Conservation (phyloP, 2,113 vertebrate species). For the Gadus macrocephalus region DNA sequence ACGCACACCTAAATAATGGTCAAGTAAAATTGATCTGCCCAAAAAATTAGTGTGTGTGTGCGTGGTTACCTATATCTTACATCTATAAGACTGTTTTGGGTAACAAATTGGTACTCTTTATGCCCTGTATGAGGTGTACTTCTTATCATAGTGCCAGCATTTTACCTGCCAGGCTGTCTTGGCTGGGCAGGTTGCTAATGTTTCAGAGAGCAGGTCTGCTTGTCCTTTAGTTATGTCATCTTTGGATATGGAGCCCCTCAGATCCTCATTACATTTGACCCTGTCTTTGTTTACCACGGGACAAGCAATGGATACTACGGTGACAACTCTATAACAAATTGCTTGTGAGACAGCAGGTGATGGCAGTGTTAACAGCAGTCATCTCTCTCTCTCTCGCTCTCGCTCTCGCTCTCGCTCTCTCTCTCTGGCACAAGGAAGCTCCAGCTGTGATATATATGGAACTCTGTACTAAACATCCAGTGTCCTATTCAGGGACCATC, state of each 20-base stretch:
- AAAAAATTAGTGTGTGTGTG: conserved; percentile 47
- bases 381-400: conserved; percentile 16
- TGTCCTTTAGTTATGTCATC: conserved; percentile 52
- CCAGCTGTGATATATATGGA: conserved; percentile 59
- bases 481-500: conserved; percentile 55
- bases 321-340: conserved; percentile 71
- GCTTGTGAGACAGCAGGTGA: conserved; percentile 65
- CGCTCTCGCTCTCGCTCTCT: too few relatives aligned
- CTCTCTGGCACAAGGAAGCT: conserved; percentile 42
- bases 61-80: not conserved
- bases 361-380: conserved; percentile 42
- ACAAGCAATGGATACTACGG: conserved; percentile 58
- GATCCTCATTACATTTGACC: conserved; percentile 58
- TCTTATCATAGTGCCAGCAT: too few relatives aligned
- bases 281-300: conserved; percentile 59
- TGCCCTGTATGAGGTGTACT: too few relatives aligned
- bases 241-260: conserved; percentile 39
- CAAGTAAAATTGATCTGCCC: conserved; percentile 46
- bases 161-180: too few relatives aligned
- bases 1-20: conserved; percentile 45
- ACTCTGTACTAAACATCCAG: conserved; percentile 20
- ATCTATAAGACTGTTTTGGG: too few relatives aligned
- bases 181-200: too few relatives aligned
- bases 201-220: conserved; percentile 33
- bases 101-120: too few relatives aligned